Evolutionary conservation across 2,113 vertebrate species (phyloP).

Genomic region (Rafetus swinhoei): DNA sequence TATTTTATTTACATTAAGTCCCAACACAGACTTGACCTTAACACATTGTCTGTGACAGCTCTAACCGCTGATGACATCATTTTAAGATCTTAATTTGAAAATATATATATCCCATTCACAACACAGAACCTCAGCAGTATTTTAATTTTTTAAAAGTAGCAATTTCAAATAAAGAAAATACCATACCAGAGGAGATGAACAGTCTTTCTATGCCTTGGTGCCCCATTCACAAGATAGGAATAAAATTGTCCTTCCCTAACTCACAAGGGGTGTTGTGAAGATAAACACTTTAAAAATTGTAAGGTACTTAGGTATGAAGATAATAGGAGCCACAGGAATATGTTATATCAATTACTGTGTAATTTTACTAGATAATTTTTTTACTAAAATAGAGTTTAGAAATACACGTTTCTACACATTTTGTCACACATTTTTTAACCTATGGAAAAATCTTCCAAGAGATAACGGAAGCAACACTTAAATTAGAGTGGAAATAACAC

Average conservation of each 20-base stretch:
- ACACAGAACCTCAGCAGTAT: not conserved
- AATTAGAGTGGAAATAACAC: not conserved
- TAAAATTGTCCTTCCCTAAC: not conserved
- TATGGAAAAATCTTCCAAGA: not conserved
- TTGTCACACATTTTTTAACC: accelerated
- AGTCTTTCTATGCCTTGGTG: not conserved
- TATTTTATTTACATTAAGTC: constrained; percentile 28
- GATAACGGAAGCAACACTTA: not conserved
- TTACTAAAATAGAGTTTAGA: not conserved
- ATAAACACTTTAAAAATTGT: not conserved
- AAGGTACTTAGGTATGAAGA: not conserved
- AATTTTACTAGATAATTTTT: not conserved
- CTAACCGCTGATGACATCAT: not conserved
- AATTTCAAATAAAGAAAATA: not conserved
- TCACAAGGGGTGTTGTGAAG: not conserved
- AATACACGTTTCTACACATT: not conserved
- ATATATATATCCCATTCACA: not conserved
- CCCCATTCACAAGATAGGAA: not conserved
- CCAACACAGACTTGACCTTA: not conserved
- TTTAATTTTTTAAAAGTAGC: not conserved
- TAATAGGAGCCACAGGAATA: not conserved
- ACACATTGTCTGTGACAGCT: constrained; percentile 18
- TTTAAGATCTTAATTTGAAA: constrained; percentile 26
- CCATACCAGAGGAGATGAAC: not conserved
- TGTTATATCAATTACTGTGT: not conserved